Conservation (phyloP, 2,113 vertebrate genomes). For the Gadus macrocephalus region DNA sequence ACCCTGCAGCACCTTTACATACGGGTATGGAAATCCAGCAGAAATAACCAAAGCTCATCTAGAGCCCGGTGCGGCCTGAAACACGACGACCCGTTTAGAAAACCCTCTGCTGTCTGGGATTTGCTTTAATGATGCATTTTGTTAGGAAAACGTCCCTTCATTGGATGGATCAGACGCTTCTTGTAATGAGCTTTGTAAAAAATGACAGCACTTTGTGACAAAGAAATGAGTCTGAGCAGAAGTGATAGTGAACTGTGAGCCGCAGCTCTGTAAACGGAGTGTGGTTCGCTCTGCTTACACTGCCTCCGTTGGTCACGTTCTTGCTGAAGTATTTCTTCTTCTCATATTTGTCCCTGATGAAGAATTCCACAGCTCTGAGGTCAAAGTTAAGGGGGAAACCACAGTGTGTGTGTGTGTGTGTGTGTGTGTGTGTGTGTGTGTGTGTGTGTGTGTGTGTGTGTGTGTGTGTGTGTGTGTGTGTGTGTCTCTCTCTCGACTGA, state of each 20-base stretch:
- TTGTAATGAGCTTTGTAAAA: no score
- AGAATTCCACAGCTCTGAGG: conserved; percentile 91
- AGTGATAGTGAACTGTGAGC: no score
- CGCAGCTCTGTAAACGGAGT: background rate
- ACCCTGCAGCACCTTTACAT: background rate
- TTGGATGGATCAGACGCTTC: no score
- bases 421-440: conserved; percentile 5
- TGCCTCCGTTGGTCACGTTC: conserved; percentile 81
- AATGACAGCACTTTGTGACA: no score
- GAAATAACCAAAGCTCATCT: background rate
- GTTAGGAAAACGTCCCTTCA: no score
- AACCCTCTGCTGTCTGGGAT: no score
- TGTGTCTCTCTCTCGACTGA: conserved; percentile 1
- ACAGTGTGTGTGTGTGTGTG: background rate
- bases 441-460: conserved; percentile 9
- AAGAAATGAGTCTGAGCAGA: no score
- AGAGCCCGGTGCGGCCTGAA: no score
- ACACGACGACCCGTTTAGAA: no score
- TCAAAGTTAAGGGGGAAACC: conserved; percentile 39
- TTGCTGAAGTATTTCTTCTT: conserved; percentile 96
- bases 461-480: background rate
- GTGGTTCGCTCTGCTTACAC: conserved; percentile 74
- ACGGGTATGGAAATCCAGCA: background rate
- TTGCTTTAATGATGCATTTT: no score
- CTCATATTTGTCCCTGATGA: conserved; percentile 98